Percentiles rank a stretch among this genome's conserved stretches.
Evolutionary conservation across 1,140 invertebrate genomes (phyloP).

Genomic region (Gonatopus flavifemur): DNA sequence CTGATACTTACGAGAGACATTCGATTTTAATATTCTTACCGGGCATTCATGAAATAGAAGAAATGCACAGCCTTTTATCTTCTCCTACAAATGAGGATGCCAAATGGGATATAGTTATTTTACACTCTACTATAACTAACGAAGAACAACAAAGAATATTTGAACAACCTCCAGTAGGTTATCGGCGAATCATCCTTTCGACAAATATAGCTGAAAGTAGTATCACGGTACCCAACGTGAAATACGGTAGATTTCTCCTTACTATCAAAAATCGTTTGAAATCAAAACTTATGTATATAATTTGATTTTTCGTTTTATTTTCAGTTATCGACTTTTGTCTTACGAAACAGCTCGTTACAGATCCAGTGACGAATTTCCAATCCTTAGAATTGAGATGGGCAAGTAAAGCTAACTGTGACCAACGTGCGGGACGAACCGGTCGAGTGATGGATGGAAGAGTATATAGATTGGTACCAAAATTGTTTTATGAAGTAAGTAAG

Average conservation of each 20-base stretch:
- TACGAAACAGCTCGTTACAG: slow-evolving; percentile 78
- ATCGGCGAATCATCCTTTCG: slow-evolving; percentile 85
- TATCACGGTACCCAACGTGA: slow-evolving; percentile 91
- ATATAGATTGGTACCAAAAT: slow-evolving; percentile 77
- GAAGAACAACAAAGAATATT: slow-evolving; percentile 79
- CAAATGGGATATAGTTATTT: slow-evolving; percentile 65
- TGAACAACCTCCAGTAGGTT: slow-evolving; percentile 59
- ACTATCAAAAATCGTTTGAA: too few species aligned
- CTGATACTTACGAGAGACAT: slow-evolving; percentile 47
- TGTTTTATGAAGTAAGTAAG: slow-evolving; percentile 70
- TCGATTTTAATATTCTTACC: slow-evolving; percentile 87
- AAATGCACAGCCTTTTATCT: slow-evolving; percentile 51
- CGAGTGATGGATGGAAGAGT: slow-evolving; percentile 83
- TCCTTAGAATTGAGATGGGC: slow-evolving; percentile 83
- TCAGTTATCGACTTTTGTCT: slow-evolving; percentile 95
- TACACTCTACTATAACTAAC: slow-evolving; percentile 74
- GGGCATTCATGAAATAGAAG: slow-evolving; percentile 81
- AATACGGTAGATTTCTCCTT: slow-evolving; percentile 67
- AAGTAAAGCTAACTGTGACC: slow-evolving; percentile 84
- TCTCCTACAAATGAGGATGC: slow-evolving; percentile 36
- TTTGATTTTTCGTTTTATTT: slow-evolving; percentile 28
- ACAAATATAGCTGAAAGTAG: slow-evolving; percentile 98
- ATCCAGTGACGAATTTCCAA: slow-evolving; percentile 77
- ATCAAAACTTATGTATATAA: neutral
- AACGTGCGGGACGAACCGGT: slow-evolving; percentile 88